phyloP scores from a whole-genome alignment of 2,113 vertebrate species.

The Regulus satrapa region DNA sequence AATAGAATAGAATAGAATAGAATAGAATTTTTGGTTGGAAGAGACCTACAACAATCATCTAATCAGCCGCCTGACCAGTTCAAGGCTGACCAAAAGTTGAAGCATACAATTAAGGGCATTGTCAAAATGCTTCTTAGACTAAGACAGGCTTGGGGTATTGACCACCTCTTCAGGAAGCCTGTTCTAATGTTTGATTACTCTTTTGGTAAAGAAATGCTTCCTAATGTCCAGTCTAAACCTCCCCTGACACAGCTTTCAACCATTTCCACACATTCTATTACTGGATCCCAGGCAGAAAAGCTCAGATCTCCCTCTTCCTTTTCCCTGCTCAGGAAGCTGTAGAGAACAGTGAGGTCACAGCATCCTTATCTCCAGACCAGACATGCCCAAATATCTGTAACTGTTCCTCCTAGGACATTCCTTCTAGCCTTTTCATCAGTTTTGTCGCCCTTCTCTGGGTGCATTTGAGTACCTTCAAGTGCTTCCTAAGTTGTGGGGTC shows the following conservation, averaged over 20 bases:
- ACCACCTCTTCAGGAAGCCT: not conserved
- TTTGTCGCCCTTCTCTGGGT: not conserved
- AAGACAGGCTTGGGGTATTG: not conserved
- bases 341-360: not conserved
- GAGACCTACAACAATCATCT: not conserved
- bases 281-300: not conserved
- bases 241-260: not conserved
- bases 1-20: not conserved
- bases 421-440: not conserved
- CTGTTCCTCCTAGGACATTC: fast-evolving
- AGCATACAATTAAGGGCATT: not conserved
- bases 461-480: not conserved
- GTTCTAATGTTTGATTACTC: not conserved
- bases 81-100: not conserved
- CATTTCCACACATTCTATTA: fast-evolving
- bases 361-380: not conserved
- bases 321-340: not conserved
- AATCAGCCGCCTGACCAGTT: not conserved
- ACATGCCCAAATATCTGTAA: not conserved
- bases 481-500: not conserved
- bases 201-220: not conserved
- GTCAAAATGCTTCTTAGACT: not conserved
- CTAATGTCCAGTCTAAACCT: not conserved
- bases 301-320: not conserved
- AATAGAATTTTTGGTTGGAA: not conserved